These are phyloP conservation scores for Ceyx cyanopectus DNA, from an alignment of 2,113 vertebrate genomes.

Conservation along the genomic window DNA sequence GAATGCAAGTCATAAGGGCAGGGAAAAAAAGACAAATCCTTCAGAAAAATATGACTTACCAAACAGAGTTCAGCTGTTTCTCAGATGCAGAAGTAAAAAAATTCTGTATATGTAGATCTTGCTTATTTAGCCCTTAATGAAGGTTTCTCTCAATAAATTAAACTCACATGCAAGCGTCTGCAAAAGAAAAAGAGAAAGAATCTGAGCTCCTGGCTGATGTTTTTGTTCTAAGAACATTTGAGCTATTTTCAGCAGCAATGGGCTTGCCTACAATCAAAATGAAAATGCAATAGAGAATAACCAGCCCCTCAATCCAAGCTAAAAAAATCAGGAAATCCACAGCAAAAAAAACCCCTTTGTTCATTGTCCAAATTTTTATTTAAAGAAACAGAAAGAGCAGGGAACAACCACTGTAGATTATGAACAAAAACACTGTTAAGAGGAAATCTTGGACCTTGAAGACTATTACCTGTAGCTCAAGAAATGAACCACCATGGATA, in stretches of 20 bases:
- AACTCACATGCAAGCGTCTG: conserved; percentile 74
- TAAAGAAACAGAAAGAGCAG: conserved; percentile 55
- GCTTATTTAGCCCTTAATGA: conserved; percentile 75
- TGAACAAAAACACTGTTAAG: neutral
- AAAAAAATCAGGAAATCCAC: conserved; percentile 69
- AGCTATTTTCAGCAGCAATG: conserved; percentile 90
- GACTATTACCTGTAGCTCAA: neutral
- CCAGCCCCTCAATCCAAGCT: neutral
- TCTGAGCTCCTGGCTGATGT: conserved; percentile 81
- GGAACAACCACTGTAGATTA: neutral
- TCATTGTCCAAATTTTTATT: conserved; percentile 67
- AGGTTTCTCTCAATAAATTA: conserved; percentile 72
- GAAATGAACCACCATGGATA: neutral
- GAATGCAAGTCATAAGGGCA: neutral
- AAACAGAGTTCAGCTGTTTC: conserved; percentile 60
- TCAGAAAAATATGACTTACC: conserved; percentile 77
- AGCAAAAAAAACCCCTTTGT: conserved; percentile 7
- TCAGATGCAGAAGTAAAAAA: conserved; percentile 61
- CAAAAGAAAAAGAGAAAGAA: conserved; percentile 70
- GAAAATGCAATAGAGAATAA: conserved; percentile 46
- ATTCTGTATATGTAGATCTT: conserved; percentile 45
- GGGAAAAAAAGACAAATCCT: conserved; percentile 19
- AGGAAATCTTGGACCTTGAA: neutral
- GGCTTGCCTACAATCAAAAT: conserved; percentile 70
- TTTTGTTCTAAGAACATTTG: conserved; percentile 75